Conservation (phyloP, 2,797 vertebrate species). For the Intellagama lesueurii region DNA sequence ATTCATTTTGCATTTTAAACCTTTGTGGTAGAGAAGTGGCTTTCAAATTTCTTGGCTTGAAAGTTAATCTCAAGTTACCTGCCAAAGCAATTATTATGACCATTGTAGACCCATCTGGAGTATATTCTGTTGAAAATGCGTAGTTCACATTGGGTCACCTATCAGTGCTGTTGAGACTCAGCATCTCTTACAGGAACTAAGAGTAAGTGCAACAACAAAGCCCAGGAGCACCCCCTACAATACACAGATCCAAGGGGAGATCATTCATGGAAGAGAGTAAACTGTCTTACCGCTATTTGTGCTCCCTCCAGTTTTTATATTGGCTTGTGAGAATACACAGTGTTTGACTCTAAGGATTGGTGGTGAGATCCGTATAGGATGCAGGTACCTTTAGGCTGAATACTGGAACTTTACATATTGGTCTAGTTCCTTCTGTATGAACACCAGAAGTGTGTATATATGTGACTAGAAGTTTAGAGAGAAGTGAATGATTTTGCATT, state of each 20-base stretch:
- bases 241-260: neutral
- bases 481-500: neutral
- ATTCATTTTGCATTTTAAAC: neutral
- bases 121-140: neutral
- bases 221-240: neutral
- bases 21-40: neutral
- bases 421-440: neutral
- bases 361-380: neutral
- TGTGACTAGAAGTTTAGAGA: neutral
- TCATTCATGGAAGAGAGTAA: neutral
- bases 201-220: neutral
- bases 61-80: neutral
- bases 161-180: neutral
- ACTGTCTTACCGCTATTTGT: no score
- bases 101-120: neutral
- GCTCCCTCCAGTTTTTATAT: no score
- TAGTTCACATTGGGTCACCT: neutral
- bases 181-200: neutral
- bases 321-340: neutral
- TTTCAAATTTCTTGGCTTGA: neutral
- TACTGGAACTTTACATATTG: neutral
- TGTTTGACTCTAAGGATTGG: neutral
- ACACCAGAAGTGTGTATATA: neutral
- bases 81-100: neutral
- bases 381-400: neutral